Conservation (phyloP, 1,140 invertebrate genomes). For the Rhopalosiphum padi region DNA sequence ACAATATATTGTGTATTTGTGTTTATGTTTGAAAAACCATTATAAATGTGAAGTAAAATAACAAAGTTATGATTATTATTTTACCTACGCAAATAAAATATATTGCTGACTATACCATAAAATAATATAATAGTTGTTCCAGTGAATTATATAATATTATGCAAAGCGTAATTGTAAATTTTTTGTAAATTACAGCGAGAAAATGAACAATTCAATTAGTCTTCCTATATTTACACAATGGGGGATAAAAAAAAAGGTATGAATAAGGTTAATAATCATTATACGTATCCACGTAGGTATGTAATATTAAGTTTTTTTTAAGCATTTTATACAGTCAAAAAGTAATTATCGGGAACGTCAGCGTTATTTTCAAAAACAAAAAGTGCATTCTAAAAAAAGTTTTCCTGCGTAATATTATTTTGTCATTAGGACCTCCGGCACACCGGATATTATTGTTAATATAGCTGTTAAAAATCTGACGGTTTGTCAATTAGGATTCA, state of each 20-base stretch:
- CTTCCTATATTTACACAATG: background rate
- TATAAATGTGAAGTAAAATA: background rate
- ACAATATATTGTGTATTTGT: background rate
- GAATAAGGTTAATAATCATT: background rate
- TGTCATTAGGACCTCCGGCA: constrained; percentile 40
- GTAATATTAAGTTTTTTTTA: background rate
- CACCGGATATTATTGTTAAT: constrained; percentile 53
- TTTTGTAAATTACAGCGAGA: background rate
- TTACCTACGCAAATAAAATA: constrained; percentile 1
- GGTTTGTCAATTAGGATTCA: constrained; percentile 54
- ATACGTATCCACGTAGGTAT: background rate
- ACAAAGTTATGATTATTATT: background rate
- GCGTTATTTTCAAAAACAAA: constrained; percentile 34
- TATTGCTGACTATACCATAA: constrained; percentile 34
- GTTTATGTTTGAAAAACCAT: constrained; percentile 21
- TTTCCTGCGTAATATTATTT: background rate
- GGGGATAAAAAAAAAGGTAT: background rate
- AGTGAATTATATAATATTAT: background rate
- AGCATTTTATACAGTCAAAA: background rate
- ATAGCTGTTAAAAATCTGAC: constrained; percentile 48
- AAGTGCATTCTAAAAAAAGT: background rate
- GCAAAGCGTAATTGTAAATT: constrained; percentile 11
- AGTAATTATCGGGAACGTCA: background rate
- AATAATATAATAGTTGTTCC: background rate
- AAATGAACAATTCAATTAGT: constrained; percentile 31